A percentile compares a stretch with the other conserved stretches of the same genome.
These are phyloP conservation scores for Pheosia tremula DNA, from an alignment of 2,888 invertebrate species.

Conservation along the genomic window DNA sequence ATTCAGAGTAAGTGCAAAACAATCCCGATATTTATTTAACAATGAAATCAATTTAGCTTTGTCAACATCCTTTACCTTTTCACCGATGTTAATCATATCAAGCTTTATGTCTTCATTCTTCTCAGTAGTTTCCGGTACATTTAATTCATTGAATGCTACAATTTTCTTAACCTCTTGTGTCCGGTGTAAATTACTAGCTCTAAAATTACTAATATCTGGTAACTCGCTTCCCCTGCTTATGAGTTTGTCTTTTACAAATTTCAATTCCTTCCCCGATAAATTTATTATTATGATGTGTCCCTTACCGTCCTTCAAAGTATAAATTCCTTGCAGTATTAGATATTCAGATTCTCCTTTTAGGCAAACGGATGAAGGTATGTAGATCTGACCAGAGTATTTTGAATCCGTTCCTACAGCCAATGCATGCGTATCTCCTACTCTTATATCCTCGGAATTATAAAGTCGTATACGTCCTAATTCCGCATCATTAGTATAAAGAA, in stretches of 20 bases:
- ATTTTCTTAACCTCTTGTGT: neutral
- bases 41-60: neutral
- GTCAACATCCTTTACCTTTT: neutral
- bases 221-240: neutral
- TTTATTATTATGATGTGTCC: neutral
- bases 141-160: neutral
- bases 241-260: neutral
- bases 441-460: neutral
- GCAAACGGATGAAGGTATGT: neutral
- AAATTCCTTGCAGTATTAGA: neutral
- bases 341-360: neutral
- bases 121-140: neutral
- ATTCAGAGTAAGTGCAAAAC: conserved; percentile 8
- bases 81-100: neutral
- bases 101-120: neutral
- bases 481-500: neutral
- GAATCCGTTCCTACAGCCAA: neutral
- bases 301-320: neutral
- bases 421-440: neutral
- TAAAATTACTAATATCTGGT: neutral
- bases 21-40: conserved; percentile 10
- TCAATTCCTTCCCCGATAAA: neutral
- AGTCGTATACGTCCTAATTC: neutral
- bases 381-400: neutral
- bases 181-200: neutral